Base-by-base conservation (phyloP, 2,113 vertebrate genomes). In the Scophthalmus maximus region DNA sequence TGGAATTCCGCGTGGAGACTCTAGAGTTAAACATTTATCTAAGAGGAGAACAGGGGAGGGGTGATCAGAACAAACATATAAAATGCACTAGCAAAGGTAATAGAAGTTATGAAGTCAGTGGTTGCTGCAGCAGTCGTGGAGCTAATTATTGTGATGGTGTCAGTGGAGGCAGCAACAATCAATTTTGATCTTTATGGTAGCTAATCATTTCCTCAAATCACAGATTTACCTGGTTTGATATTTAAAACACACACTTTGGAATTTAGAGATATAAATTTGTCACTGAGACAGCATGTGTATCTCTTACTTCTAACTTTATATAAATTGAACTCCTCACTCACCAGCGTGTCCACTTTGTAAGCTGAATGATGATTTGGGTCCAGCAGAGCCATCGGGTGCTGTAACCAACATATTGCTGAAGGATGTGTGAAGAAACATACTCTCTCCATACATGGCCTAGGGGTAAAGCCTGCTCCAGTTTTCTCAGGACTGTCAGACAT, bases 401-500 rank as follows among this genome's bases (percentile, higher is more conserved):
- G n/a, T n/a, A n/a, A 59, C 36, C 46, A 47, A 34, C 30, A 68
- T 49, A 68, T 49, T 69, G 34, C 53, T 36, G 62, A 53, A 72
- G 52, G 62, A 57, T 52, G 6, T 52, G 6, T 44, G 46, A 78
- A 66, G 46, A 75, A 66, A 86, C 63, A 62, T 14, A 69, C 26
- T 42, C 52, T 65, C 36, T 73, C 27, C 49, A 72, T 32, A 15
- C 14, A 15, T 6, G 14, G 36, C 36, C 36, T 15, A 15, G 14
- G 36, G 36, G 36, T 15, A 40, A 15, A 40, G 36, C 14, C 36
- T 17, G 14, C n/a, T n/a, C n/a, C n/a, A n/a, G n/a, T 5, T 15
- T 15, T 15, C 36, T 1, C 3, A 40, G 36, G 12, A 15, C 6
- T 40, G 36, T 40, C 36, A 40, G 36, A 11, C 36, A 40, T 40